Evolutionary conservation across 2,113 vertebrate species (phyloP).

Genomic region (Cryptomyrus ogoouensis): DNA sequence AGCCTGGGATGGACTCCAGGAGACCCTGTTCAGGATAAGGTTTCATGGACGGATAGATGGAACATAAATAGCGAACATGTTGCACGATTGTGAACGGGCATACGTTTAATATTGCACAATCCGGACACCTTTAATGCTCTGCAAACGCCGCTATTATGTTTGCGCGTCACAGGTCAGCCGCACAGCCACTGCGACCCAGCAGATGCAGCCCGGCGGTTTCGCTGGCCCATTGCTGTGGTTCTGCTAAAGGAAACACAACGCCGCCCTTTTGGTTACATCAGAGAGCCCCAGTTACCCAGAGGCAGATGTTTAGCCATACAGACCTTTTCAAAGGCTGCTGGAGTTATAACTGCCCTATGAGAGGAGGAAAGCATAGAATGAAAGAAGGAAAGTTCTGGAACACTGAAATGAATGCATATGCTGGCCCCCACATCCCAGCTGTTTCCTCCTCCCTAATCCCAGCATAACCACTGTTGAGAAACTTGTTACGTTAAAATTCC

Average conservation of each 20-base stretch:
- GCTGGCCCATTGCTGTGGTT: background rate
- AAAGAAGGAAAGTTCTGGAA: background rate
- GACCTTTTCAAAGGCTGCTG: background rate
- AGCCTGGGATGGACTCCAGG: background rate
- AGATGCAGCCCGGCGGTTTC: background rate
- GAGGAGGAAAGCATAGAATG: background rate
- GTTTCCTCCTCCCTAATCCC: background rate
- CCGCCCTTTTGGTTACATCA: background rate
- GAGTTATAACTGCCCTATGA: background rate
- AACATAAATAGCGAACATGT: background rate
- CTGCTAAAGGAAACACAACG: background rate
- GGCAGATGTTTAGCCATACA: background rate
- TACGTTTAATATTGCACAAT: background rate
- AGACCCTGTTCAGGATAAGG: background rate
- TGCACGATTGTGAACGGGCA: background rate
- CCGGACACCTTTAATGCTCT: background rate
- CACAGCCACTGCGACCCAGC: background rate
- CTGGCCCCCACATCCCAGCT: background rate
- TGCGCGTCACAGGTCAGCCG: background rate
- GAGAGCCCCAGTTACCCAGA: background rate
- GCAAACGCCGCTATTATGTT: background rate
- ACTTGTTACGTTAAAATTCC: background rate
- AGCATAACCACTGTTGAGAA: background rate
- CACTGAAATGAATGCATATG: background rate
- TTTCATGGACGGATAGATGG: background rate